Conservation (phyloP, 2,113 vertebrate genomes). For the Pollimyrus isidori region DNA sequence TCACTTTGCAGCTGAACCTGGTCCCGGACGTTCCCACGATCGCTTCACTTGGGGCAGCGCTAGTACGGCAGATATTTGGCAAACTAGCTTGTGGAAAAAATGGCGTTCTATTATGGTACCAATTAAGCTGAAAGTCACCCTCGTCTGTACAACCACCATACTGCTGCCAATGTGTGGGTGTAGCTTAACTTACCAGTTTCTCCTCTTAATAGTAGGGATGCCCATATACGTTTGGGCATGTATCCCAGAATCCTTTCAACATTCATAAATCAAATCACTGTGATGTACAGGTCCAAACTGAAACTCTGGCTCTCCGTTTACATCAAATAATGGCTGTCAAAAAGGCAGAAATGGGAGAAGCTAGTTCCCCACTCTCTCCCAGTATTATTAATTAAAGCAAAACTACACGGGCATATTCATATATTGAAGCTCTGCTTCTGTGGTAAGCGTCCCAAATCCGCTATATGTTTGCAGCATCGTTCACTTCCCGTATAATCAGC, state of each 20-base stretch:
- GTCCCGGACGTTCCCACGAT: background rate
- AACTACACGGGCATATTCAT: background rate
- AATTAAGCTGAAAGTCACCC: background rate
- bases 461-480: slow-evolving; percentile 19
- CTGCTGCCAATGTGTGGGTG: background rate
- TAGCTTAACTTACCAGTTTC: background rate
- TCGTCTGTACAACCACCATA: background rate
- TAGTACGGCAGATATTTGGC: background rate
- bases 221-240: background rate
- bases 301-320: background rate
- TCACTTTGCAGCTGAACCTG: background rate
- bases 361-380: background rate
- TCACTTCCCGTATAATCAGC: slow-evolving; percentile 50
- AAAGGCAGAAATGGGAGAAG: background rate
- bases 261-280: background rate
- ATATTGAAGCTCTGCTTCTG: background rate
- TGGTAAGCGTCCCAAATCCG: slow-evolving; percentile 34
- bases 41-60: background rate
- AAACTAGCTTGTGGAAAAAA: background rate
- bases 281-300: background rate
- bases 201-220: background rate
- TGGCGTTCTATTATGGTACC: background rate
- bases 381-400: background rate
- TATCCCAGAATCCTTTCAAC: background rate
- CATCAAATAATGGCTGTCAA: background rate